phyloP scores from a whole-genome alignment of 2,888 invertebrate species.

The Pinctada fucata region DNA sequence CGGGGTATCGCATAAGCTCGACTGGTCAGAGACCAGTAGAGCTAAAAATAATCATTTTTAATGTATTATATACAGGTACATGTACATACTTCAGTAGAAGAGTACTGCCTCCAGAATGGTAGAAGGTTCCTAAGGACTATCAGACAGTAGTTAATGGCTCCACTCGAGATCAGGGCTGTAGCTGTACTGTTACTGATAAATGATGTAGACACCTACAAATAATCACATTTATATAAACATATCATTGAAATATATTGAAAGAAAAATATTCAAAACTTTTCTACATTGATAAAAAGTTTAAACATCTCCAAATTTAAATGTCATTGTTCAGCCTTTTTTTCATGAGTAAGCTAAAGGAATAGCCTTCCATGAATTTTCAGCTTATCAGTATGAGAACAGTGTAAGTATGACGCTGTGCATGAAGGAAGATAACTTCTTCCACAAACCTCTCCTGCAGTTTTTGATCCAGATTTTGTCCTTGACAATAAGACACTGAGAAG shows the following conservation, averaged over 20 bases:
- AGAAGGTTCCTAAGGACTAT: constrained; percentile 84
- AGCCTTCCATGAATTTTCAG: too few species aligned
- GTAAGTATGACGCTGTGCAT: too few species aligned
- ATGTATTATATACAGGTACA: too few species aligned
- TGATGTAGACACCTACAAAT: constrained; percentile 60
- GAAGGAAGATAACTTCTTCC: too few species aligned
- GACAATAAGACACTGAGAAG: constrained; percentile 84
- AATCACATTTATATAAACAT: constrained; percentile 2
- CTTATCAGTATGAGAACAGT: too few species aligned
- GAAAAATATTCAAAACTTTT: neutral
- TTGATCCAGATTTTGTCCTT: constrained; percentile 71
- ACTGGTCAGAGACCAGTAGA: too few species aligned
- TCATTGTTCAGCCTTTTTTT: too few species aligned
- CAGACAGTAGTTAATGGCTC: constrained; percentile 86
- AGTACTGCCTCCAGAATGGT: constrained; percentile 74
- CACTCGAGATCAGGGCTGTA: constrained; percentile 83
- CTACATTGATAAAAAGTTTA: neutral
- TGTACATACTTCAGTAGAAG: constrained; percentile 74
- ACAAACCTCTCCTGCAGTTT: constrained; percentile 78
- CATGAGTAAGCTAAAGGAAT: too few species aligned
- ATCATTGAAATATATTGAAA: neutral
- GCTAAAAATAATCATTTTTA: too few species aligned
- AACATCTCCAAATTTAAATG: too few species aligned
- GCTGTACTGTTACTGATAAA: constrained; percentile 86
- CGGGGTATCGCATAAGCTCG: too few species aligned